phyloP scores from a whole-genome alignment of 2,797 vertebrate genomes.

The Cyprinella venusta region DNA sequence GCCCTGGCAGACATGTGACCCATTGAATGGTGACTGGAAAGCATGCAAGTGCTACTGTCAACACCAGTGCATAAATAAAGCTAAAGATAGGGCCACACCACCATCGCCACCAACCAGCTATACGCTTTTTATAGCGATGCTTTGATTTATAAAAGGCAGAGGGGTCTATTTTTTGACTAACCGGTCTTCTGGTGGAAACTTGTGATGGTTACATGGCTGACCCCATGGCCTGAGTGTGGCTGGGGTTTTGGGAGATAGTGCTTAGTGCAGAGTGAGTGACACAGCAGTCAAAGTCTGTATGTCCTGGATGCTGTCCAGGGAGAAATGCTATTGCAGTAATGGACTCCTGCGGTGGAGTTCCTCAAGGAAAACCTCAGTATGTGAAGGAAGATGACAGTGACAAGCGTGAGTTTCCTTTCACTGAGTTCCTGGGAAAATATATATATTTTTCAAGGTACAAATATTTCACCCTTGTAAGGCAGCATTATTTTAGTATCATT shows the following conservation, averaged over 20 bases:
- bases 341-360: conserved; percentile 39
- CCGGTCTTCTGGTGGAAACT: conserved; percentile 75
- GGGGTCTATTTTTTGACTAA: conserved; percentile 82
- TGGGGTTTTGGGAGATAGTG: conserved; percentile 70
- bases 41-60: conserved; percentile 85
- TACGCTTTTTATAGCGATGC: conserved; percentile 90
- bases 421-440: not conserved
- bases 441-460: not conserved
- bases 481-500: not conserved
- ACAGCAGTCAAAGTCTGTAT: conserved; percentile 64
- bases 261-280: conserved; percentile 64
- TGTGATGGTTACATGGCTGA: conserved; percentile 75
- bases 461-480: not conserved
- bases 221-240: conserved; percentile 74
- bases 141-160: conserved; percentile 87
- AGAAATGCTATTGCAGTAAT: conserved; percentile 29
- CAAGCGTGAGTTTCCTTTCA: not conserved
- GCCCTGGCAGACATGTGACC: conserved; percentile 72
- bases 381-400: conserved; percentile 16
- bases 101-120: conserved; percentile 78
- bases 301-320: conserved; percentile 68
- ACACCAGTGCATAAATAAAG: conserved; percentile 88
- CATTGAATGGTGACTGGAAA: conserved; percentile 80
- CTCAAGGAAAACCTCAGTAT: conserved; percentile 46
- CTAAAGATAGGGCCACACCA: conserved; percentile 79